phyloP scores from a whole-genome alignment of 2,797 vertebrate genomes.

The Onychomys torridus region DNA sequence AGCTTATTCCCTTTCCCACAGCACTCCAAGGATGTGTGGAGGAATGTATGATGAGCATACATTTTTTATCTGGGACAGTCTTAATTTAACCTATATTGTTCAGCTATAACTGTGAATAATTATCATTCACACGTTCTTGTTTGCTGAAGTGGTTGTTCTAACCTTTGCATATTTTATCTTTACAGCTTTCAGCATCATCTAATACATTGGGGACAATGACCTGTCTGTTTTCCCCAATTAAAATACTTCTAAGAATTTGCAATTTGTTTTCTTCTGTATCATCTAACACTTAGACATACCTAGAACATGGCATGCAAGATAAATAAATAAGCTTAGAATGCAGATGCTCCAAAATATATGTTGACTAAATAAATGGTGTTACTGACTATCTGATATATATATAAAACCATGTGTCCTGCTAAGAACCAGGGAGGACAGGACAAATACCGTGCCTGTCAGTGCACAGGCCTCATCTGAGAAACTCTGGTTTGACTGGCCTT shows the following conservation, averaged over 20 bases:
- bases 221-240: not conserved
- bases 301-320: not conserved
- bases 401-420: not conserved
- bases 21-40: not conserved
- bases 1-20: not conserved
- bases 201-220: not conserved
- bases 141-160: slow-evolving; percentile 27
- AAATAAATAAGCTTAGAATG: not conserved
- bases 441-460: not conserved
- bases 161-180: slow-evolving; percentile 11
- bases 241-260: slow-evolving; percentile 10
- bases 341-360: not conserved
- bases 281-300: not conserved
- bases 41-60: not conserved
- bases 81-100: slow-evolving; percentile 8
- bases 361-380: not conserved
- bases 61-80: slow-evolving; percentile 17
- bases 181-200: slow-evolving; percentile 21
- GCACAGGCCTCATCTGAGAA: not conserved
- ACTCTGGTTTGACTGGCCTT: slow-evolving; percentile 20
- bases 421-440: not conserved
- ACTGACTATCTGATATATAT: not conserved
- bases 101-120: slow-evolving; percentile 37
- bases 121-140: not conserved
- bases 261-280: slow-evolving; percentile 50